phyloP scores from a whole-genome alignment of 2,888 invertebrate species.

The Acleris holmiana region DNA sequence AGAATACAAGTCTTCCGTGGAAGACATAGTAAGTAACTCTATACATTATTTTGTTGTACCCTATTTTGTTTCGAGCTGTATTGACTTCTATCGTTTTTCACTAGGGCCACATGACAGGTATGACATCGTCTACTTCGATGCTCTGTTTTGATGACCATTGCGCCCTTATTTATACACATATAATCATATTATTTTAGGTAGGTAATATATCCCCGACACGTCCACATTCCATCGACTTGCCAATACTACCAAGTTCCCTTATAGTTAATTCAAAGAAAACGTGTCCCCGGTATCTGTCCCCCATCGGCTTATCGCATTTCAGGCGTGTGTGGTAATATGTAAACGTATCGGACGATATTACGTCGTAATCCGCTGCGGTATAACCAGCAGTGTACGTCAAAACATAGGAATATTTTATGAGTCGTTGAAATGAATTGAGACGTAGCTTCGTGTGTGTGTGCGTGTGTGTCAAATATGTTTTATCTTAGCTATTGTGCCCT shows the following conservation, averaged over 20 bases:
- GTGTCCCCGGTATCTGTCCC: constrained; percentile 35
- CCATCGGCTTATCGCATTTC: constrained; percentile 37
- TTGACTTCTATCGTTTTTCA: no score
- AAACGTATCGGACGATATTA: constrained; percentile 15
- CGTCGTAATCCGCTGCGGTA: neutral
- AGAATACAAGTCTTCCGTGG: no score
- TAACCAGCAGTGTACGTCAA: neutral
- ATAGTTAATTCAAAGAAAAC: constrained; percentile 38
- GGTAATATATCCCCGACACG: neutral
- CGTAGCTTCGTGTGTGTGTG: neutral
- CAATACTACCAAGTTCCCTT: constrained; percentile 31
- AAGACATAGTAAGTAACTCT: no score
- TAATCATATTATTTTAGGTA: no score
- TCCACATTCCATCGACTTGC: constrained; percentile 13
- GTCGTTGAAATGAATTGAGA: constrained; percentile 11
- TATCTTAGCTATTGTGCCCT: neutral
- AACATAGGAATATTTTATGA: constrained; percentile 10
- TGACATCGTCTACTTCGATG: no score
- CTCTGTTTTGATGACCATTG: no score
- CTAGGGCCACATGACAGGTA: no score
- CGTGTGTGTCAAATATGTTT: neutral
- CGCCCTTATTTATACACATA: no score
- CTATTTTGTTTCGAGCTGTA: no score
- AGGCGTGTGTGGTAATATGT: constrained; percentile 20
- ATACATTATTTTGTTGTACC: no score